Conservation (phyloP, 2,888 invertebrate species). For the Aleiodes alternator region DNA sequence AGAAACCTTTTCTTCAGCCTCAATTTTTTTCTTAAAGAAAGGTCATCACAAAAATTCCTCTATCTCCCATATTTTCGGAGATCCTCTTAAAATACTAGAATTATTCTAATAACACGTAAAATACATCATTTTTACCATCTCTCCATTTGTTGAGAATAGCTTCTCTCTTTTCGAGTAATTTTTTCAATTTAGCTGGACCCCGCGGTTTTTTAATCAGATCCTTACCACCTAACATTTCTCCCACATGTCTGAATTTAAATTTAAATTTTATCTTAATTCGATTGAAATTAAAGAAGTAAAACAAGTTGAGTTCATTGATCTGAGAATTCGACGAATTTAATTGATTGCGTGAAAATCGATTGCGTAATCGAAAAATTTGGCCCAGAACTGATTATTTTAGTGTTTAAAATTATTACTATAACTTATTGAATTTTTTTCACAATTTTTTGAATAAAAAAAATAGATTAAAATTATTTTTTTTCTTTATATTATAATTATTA, state of each 20-base stretch:
- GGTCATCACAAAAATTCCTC: not conserved
- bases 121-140: conserved; percentile 74
- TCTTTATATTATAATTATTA: no score
- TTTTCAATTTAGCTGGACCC: conserved; percentile 75
- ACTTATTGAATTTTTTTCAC: not conserved
- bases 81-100: not conserved
- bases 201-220: conserved; percentile 70
- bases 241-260: conserved; percentile 47
- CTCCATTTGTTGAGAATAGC: conserved; percentile 77
- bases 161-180: conserved; percentile 76
- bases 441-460: no score
- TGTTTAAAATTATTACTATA: conserved; percentile 11
- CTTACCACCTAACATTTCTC: conserved; percentile 57
- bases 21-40: not conserved
- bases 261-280: conserved; percentile 8
- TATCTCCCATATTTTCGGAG: not conserved
- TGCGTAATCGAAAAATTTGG: conserved; percentile 9
- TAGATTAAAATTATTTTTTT: no score
- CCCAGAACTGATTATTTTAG: not conserved
- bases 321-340: not conserved
- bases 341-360: not conserved
- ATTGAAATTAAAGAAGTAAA: not conserved
- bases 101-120: not conserved
- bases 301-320: conserved; percentile 2
- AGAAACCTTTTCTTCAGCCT: not conserved